Evolutionary conservation across 2,888 invertebrate species (phyloP), one percentile per base, ranked within the genome.

Genomic region (Melanostoma scalare): DNA sequence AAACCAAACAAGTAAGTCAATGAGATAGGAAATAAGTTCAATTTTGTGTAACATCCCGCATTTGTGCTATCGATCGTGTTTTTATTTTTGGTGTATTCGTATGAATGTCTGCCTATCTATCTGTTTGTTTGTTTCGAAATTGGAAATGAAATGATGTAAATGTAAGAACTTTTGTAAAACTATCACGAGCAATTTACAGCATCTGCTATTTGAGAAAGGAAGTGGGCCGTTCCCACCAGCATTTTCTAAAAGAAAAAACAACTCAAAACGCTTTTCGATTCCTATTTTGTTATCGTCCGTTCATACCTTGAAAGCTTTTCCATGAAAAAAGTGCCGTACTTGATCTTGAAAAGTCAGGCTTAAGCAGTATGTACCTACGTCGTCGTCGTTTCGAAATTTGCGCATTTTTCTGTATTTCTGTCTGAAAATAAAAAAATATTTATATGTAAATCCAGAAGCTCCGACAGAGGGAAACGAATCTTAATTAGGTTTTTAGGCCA

Each of bases 401-500:
- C 31, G 8, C 40, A 46, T 53, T 30, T 30, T 56, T 63, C 63
- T 56, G 6, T 53, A 33, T 52, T 3, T 73, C 61, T 79, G 40
- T 72, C 20, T 63, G 1, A 20, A 20, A 20, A 30, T 36, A 63
- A 63, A 48, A n/a, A 6, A 36, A 10, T 33, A 30, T 38, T 38
- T 55, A 50, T 61, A 60, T 68, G 33, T 40, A 8, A 46, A 50
- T 60, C n/a, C 68, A 63, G n/a, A 38, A 40, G 55, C 55, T 58
- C 33, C 40, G 44, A 46, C 46, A 68, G 40, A 82, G 82, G 82
- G 82, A 82, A 82, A 82, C 53, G 82, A 82, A 78, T 74, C 82
- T 74, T 74, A 82, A 82, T 82, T 82, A 40, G 82, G 82, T 82
- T 82, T 78, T 68, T 82, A 73, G 82, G 82, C 68, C 82, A 82